Base-by-base conservation (phyloP, 2,797 vertebrate genomes). In the Geotrypetes seraphini region DNA sequence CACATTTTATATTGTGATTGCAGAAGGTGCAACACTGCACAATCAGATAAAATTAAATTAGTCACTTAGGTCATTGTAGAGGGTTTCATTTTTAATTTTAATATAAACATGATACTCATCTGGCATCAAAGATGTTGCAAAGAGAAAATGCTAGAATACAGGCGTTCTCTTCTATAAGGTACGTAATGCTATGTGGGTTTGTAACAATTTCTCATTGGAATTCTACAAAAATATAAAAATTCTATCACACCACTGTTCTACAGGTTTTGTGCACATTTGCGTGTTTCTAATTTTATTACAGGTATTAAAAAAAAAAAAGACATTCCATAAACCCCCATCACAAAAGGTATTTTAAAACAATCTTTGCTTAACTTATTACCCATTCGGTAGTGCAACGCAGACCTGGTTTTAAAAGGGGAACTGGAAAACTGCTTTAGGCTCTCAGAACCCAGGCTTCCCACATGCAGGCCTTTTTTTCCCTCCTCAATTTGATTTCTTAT, bases 191-290 rank as follows among this genome's bases (percentile, higher is more conserved):
- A 52, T 0, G 7, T 38, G 13, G 48, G 34, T 25, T 61, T 61
- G 36, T 47, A 63, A 56, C 43, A 56, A 43, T 49, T 61, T 51
- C 34, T 54, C 59, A 63, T 58, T 17, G 50, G 52, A 62, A 59
- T 56, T 59, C 62, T 67, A 76, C 50, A 69, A 71, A 76, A 73
- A 72, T 71, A 66, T 61, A 60, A 68, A 72, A 71, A 43, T 49
- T 63, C 65, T 49, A 65, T 68, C 57, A 75, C 55, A 59, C 47
- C 71, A 69, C 40, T 56, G 57, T 57, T 71, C 63, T 62, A 71
- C 47, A 66, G 68, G 72, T 61, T 55, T 69, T 71, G 45, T 65
- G 45, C 65, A 58, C 48, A 66, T 50, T 44, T 58, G 44, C 66
- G 36, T 54, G 31, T 59, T 40, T 57, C 60, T 63, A 56, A 13